Conservation (phyloP, 2,113 vertebrate species). For the Bucco capensis region DNA sequence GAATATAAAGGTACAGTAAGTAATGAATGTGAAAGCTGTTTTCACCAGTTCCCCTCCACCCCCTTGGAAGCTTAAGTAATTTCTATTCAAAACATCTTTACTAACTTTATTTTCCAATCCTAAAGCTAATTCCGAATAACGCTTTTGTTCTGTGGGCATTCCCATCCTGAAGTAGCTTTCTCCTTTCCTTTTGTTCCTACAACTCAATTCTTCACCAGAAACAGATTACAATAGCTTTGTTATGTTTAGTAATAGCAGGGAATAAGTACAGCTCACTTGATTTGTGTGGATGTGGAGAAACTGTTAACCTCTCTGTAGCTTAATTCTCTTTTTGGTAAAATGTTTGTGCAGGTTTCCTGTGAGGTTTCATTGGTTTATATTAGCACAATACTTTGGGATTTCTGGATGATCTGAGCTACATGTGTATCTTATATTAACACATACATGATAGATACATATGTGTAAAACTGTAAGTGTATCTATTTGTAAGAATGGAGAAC, state of each 20-base stretch:
- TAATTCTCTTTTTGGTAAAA: not conserved
- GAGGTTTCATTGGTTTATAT: not conserved
- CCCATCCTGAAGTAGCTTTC: not conserved
- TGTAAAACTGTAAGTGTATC: not conserved
- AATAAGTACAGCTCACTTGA: not conserved
- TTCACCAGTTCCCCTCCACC: no score
- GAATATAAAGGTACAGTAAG: not conserved
- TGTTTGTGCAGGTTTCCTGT: not conserved
- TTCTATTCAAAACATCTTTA: not conserved
- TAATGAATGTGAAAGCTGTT: not conserved
- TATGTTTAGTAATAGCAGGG: not conserved
- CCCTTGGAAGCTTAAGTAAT: rapidly evolving
- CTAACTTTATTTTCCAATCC: not conserved
- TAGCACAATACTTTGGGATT: not conserved
- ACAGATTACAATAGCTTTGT: not conserved
- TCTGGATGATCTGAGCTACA: not conserved
- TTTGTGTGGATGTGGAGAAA: not conserved
- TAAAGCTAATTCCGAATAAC: not conserved
- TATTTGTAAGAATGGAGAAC: no score
- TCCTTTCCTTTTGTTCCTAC: not conserved
- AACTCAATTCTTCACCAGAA: not conserved
- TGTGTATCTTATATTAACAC: not conserved
- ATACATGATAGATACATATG: rapidly evolving
- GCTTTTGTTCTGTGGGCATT: not conserved
- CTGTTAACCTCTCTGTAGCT: not conserved